Percentiles rank a stretch among this genome's conserved stretches.
Evolutionary conservation across 2,797 vertebrate species (phyloP).

Genomic region (Orestias chungarensis): DNA sequence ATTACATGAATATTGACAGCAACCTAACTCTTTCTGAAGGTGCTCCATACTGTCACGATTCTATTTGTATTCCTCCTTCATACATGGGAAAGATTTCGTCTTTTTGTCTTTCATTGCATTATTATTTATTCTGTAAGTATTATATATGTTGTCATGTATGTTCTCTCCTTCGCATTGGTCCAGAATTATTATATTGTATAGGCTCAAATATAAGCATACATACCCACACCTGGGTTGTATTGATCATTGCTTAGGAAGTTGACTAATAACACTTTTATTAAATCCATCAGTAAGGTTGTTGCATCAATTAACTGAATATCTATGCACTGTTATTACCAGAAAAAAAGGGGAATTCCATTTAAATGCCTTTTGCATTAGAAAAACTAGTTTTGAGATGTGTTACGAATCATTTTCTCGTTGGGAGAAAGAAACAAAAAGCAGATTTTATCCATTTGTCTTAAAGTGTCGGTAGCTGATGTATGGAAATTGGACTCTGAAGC

Average conservation of each 20-base stretch:
- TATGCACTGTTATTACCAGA: not conserved
- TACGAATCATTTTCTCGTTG: no score
- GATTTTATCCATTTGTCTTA: no score
- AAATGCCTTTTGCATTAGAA: not conserved
- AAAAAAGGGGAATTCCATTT: not conserved
- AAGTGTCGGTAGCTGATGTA: no score
- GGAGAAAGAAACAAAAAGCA: no score
- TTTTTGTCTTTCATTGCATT: slow-evolving; percentile 17
- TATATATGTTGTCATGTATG: no score
- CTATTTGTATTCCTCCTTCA: not conserved
- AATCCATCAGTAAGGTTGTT: not conserved
- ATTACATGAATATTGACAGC: not conserved
- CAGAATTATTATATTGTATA: not conserved
- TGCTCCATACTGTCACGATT: not conserved
- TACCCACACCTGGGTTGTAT: not conserved
- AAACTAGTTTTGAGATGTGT: no score
- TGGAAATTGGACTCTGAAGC: no score
- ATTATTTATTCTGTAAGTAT: no score
- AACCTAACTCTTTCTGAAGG: not conserved
- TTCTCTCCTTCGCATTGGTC: not conserved
- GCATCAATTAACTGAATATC: not conserved
- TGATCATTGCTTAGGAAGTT: not conserved
- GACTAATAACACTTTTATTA: not conserved
- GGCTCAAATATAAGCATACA: not conserved
- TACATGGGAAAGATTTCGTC: slow-evolving; percentile 17